Conservation (phyloP, 2,888 invertebrate species). For the Drosophila subsilvestris region DNA sequence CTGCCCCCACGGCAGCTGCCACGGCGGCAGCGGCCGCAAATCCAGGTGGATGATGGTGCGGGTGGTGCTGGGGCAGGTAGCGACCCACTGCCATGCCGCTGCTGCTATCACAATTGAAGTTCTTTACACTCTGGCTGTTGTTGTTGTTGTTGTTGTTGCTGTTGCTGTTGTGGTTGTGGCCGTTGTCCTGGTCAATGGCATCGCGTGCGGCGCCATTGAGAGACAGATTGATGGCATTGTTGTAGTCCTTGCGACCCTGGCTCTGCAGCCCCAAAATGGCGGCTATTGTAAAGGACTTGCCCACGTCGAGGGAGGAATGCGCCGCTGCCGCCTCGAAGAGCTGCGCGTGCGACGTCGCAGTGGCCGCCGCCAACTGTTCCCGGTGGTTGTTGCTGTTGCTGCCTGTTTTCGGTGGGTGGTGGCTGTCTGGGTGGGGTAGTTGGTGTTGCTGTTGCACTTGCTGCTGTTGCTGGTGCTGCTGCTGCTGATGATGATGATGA, state of each 20-base stretch:
- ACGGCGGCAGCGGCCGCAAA: constrained; percentile 72
- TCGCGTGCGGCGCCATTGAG: constrained; percentile 70
- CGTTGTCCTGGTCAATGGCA: constrained; percentile 55
- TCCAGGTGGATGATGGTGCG: constrained; percentile 65
- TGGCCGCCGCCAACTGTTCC: constrained; percentile 62
- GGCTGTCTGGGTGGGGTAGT: constrained; percentile 62
- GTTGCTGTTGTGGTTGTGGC: constrained; percentile 44
- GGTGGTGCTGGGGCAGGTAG: constrained; percentile 69
- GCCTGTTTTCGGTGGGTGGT: constrained; percentile 51
- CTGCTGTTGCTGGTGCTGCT: constrained; percentile 53
- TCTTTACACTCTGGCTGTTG: constrained; percentile 74
- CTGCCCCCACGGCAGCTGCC: constrained; percentile 73
- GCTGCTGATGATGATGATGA: constrained; percentile 51
- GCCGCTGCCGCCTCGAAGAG: constrained; percentile 79
- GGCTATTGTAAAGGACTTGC: constrained; percentile 94
- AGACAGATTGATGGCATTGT: constrained; percentile 84
- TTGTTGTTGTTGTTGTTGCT: constrained; percentile 49
- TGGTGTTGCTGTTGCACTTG: constrained; percentile 58
- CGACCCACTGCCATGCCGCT: constrained; percentile 48
- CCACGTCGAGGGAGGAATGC: constrained; percentile 84
- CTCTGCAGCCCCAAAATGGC: constrained; percentile 91
- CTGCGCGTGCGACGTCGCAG: constrained; percentile 77
- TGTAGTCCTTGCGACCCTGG: constrained; percentile 80
- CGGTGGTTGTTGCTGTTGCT: constrained; percentile 54
- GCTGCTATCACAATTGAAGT: constrained; percentile 83